Evolutionary conservation across 1,140 invertebrate species (phyloP).

Genomic region (Dinoponera quadriceps): DNA sequence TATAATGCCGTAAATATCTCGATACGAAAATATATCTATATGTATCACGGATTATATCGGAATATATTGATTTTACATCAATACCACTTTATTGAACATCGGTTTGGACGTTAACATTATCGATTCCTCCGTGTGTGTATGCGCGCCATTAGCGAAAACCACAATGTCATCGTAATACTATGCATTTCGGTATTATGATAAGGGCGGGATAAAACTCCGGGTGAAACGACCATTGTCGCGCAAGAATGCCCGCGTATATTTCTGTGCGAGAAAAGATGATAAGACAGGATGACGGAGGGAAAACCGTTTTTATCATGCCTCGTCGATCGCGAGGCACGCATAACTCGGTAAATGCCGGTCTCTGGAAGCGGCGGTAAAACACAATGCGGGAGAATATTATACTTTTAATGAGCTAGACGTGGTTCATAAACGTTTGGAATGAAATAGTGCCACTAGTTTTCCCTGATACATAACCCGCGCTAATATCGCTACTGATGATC

Average conservation of each 20-base stretch:
- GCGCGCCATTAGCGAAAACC: conserved; percentile 52
- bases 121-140: conserved; percentile 46
- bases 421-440: conserved; percentile 59
- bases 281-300: conserved; percentile 56
- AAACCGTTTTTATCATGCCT: conserved; percentile 52
- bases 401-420: conserved; percentile 59
- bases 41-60: conserved; percentile 11
- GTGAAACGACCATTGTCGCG: conserved; percentile 55
- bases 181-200: conserved; percentile 59
- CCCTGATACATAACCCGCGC: conserved; percentile 37
- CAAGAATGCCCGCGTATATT: conserved; percentile 54
- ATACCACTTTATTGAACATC: conserved; percentile 31
- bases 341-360: conserved; percentile 57
- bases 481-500: conserved; percentile 47
- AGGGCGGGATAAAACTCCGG: conserved; percentile 48
- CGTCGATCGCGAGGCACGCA: conserved; percentile 49
- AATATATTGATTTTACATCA: conserved; percentile 58
- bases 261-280: conserved; percentile 55
- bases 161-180: conserved; percentile 58
- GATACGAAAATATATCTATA: neutral
- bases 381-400: conserved; percentile 51
- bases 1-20: neutral
- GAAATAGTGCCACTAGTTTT: conserved; percentile 57
- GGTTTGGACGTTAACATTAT: conserved; percentile 36
- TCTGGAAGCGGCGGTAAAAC: conserved; percentile 46